Base-by-base conservation (phyloP, 2,113 vertebrate species). In the Otus sunia region DNA sequence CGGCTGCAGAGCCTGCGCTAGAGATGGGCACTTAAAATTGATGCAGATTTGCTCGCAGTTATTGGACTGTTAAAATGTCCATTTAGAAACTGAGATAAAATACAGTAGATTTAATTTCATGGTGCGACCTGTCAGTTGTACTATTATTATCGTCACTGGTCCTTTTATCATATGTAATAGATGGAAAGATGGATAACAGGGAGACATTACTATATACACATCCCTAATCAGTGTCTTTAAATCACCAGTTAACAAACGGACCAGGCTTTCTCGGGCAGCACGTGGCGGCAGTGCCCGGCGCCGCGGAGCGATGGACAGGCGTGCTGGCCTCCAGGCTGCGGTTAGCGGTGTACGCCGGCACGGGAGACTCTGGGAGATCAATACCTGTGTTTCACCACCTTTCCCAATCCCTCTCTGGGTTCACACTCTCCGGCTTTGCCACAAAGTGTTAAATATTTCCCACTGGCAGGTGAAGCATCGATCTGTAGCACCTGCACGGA, bases 1-100 rank as follows among this genome's bases (percentile, higher is more conserved):
- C 4, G 32, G 91, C 93, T 79, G 15, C 76, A 4, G 12, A 92
- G 95, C 93, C 87, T 41, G 52, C 12, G 53, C 94, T 72, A 4
- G 80, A 75, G 74, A 76, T 21, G 41, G 86, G 78, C 86, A 53
- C 90, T 95, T 81, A 63, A 20, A 95, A 90, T 93, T 97, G 97
- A 94, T 97, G 95, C 97, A 83, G 88, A 94, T 84, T 90, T 93
- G 67, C 68, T 87, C 2, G 9, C 62, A 55, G 87, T 94, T 95
- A 74, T 37, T 68, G 73, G 79, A 68, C 94, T 86, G 88, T 93
- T 90, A 86, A 80, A 83, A 67, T 64, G 93, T 94, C 91, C 92
- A 82, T 76, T 96, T 97, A 92, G 95, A 94, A 97, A 60, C 85
- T 41, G 91, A 94, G 93, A 95, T 91, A 86, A 97, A 97, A 88